These are phyloP conservation scores for Rattus norvegicus DNA, from an alignment of 2,113 vertebrate species.

Conservation along the genomic window DNA sequence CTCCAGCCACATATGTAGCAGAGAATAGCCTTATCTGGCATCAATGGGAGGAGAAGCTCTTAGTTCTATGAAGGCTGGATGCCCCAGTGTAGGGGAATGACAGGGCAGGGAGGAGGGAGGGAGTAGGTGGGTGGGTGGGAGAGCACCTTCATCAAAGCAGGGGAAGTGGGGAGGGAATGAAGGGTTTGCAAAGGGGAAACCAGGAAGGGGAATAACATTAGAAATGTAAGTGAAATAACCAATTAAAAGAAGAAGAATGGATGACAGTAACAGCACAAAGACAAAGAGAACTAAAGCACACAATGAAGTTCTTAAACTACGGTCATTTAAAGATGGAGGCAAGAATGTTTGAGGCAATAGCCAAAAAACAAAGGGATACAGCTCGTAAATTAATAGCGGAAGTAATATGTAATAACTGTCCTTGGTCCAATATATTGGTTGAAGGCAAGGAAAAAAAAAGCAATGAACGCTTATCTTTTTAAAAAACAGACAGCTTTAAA, in stretches of 20 bases:
- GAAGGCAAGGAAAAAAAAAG: neutral
- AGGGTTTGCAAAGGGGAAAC: no score
- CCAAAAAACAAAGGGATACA: neutral
- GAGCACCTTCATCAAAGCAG: no score
- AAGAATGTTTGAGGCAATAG: neutral
- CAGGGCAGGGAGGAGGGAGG: no score
- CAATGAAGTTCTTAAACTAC: neutral
- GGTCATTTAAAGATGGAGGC: neutral
- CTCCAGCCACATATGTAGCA: no score
- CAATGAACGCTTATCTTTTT: neutral
- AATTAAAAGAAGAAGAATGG: neutral
- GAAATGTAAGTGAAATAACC: no score
- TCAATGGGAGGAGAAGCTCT: no score
- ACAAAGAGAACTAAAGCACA: neutral
- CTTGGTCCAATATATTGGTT: neutral
- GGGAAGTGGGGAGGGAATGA: no score
- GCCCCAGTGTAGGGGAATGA: no score
- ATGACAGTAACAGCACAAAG: neutral
- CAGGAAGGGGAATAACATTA: no score
- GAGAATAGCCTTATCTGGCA: no score
- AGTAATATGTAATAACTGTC: neutral
- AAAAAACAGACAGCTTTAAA: neutral
- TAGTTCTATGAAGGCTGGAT: no score
- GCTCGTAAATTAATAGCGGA: neutral
- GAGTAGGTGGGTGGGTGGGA: no score